These are phyloP conservation scores for human DNA, from an alignment of 2,113 vertebrate genomes.

Conservation along the genomic window DNA sequence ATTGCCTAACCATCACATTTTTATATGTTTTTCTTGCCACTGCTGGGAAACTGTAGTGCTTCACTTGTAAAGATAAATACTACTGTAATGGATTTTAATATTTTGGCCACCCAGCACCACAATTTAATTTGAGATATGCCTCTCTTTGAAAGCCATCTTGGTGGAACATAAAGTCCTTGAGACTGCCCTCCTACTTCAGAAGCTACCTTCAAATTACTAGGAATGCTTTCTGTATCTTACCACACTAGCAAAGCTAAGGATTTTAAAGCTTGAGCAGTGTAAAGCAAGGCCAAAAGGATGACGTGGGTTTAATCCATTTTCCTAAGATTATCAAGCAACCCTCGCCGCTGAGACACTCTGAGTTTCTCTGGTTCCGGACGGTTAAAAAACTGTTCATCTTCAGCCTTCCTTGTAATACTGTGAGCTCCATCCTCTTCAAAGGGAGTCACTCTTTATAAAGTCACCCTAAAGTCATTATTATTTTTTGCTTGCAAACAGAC, in stretches of 20 bases:
- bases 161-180: not conserved
- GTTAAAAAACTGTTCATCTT: not conserved
- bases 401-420: not conserved
- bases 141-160: not conserved
- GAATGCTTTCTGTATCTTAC: not conserved
- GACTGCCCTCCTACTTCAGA: not conserved
- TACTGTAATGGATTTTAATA: not conserved
- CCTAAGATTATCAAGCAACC: not conserved
- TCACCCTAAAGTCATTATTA: not conserved
- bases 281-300: not conserved
- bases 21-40: not conserved
- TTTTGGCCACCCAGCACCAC: not conserved
- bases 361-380: not conserved
- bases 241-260: not conserved
- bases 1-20: not conserved
- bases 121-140: not conserved
- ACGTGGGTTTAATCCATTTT: not conserved
- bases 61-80: conserved; percentile 2
- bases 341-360: accelerated
- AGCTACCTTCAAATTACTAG: not conserved
- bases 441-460: not conserved
- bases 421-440: not conserved
- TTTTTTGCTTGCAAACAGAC: not conserved
- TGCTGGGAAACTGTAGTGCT: not conserved
- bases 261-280: not conserved